A percentile compares a stretch with the other conserved stretches of the same genome.
phyloP scores from a whole-genome alignment of 1,140 invertebrate species.

The Drosophila tropicalis region DNA sequence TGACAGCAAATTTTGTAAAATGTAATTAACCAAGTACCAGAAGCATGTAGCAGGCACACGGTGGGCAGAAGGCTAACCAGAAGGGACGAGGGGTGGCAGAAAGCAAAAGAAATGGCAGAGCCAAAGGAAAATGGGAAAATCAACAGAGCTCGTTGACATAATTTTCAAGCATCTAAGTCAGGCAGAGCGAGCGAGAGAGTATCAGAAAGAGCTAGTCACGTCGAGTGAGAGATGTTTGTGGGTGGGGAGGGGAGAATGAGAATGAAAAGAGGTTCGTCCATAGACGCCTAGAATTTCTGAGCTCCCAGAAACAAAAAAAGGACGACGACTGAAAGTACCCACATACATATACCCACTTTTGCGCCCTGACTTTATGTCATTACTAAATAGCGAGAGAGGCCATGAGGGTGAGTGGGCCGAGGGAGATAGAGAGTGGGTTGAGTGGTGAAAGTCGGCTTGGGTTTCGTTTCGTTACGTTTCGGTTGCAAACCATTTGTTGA shows the following conservation, averaged over 20 bases:
- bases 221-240: constrained; percentile 27
- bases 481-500: constrained; percentile 78
- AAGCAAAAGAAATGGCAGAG: constrained; percentile 48
- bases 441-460: background rate
- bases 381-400: constrained; percentile 65
- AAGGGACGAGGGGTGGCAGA: constrained; percentile 5
- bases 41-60: constrained; percentile 46
- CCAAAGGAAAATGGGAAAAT: constrained; percentile 63
- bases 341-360: background rate
- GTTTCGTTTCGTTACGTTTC: constrained; percentile 41
- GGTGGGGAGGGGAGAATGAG: constrained; percentile 31
- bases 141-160: constrained; percentile 82
- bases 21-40: constrained; percentile 79
- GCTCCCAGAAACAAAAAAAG: constrained; percentile 17
- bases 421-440: constrained; percentile 4
- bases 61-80: constrained; percentile 13
- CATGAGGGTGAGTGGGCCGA: too few species aligned
- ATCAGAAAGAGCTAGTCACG: background rate
- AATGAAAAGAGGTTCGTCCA: background rate
- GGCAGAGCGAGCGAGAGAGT: background rate
- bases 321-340: constrained; percentile 2
- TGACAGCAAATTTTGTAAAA: constrained; percentile 82
- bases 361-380: constrained; percentile 59
- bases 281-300: constrained; percentile 6
- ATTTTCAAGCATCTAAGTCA: constrained; percentile 64